Base-by-base conservation (phyloP, 2,888 invertebrate species). In the Gandaritis pyraliata region DNA sequence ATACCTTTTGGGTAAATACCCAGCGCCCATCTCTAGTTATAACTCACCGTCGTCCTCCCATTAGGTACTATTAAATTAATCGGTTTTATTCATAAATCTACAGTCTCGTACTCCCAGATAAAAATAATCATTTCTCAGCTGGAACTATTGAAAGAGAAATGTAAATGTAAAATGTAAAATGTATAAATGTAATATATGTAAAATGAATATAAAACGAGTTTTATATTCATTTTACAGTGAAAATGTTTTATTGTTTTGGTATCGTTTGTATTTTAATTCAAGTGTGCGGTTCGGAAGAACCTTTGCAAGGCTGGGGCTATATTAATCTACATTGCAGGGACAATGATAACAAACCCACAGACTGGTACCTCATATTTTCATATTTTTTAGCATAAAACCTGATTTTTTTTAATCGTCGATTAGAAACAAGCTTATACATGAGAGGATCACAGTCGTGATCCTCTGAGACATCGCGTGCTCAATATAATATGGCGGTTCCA, bases 261-360 rank as follows among this genome's bases (percentile, higher is more conserved):
- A 36, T 66, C 16, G 33, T 57, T 23, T 61, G 47, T 58, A 39
- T 74, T 41, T 10, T 73, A 46, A 48, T 70, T n/a, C 36, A 45
- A 54, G 66, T 60, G 23, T 64, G 55, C 46, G 55, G 65, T 49
- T 39, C 62, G 5, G 51, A 60, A 18, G 15, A 61, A 36, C 16
- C 4, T 36, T 52, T 58, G 12, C 39, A 61, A 23, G 77, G 77
- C 8, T 80, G 80, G 77, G 72, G 77, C 50, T 77, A 75, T 41
- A 69, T 81, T 6, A 79, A 77, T 63, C 33, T 86, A 5, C 73
- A 82, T 49, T 88, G 88, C 67, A 77, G 82, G 39, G 81, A 87
- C 62, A 79, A 84, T 64, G 62, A 72, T 0, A 75, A 83, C 56
- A 63, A 63, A 7, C 82, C 85, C 3, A 82, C 86, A 1, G 85